Percentiles rank a stretch among this genome's conserved stretches.
phyloP scores from a whole-genome alignment of 2,888 invertebrate genomes.

The Tanypteryx hageni region DNA sequence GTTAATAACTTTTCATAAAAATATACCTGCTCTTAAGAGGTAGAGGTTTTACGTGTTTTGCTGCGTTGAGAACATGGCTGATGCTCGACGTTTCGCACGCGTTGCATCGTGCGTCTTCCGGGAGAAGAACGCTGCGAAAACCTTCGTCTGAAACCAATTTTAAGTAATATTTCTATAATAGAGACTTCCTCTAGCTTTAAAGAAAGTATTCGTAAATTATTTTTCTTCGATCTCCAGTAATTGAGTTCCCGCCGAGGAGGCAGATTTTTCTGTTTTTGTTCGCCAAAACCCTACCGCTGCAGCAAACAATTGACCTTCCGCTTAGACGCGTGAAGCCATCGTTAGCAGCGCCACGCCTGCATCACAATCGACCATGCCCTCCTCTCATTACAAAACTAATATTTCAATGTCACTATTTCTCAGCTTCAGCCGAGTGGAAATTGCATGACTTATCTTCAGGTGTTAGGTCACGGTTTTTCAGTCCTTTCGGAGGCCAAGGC shows the following conservation, averaged over 20 bases:
- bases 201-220: no score
- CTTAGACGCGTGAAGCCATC: neutral
- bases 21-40: no score
- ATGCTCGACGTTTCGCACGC: no score
- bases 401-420: conserved; percentile 40
- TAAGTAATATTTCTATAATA: no score
- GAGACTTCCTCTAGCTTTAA: no score
- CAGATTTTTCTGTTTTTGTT: neutral
- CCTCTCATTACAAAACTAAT: conserved; percentile 35
- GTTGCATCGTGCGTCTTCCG: no score
- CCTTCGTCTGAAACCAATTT: no score
- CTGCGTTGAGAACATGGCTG: no score
- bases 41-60: no score
- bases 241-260: neutral
- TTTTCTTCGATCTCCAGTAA: no score
- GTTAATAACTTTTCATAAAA: no score
- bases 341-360: neutral
- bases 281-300: neutral
- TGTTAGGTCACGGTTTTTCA: conserved; percentile 45
- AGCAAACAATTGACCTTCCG: conserved; percentile 2
- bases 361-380: neutral
- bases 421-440: conserved; percentile 40
- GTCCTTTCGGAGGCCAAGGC: conserved; percentile 37
- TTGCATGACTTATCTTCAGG: conserved; percentile 42
- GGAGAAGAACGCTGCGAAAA: no score